A percentile compares a stretch with the other conserved stretches of the same genome.
Conservation (phyloP, 2,888 invertebrate genomes). For the Trileptium ribeirensis region DNA sequence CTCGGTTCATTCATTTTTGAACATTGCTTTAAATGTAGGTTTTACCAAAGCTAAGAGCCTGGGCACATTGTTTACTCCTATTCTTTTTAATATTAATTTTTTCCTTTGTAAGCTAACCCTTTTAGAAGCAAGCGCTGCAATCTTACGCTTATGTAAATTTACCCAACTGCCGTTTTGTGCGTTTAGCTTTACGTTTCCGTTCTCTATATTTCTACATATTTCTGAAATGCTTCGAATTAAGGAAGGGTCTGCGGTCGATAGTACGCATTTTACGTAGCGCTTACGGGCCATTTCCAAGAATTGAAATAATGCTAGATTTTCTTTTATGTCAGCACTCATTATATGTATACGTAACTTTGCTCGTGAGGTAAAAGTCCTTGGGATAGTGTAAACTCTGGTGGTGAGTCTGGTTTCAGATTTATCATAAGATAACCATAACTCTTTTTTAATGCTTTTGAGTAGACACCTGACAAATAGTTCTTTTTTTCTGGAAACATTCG, state of each 20-base stretch:
- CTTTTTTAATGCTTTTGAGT: not conserved
- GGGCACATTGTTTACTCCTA: not conserved
- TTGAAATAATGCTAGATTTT: too few species aligned
- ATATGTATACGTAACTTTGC: not conserved
- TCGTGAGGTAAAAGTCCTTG: not conserved
- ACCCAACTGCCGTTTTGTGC: not conserved
- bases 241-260: not conserved
- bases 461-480: not conserved
- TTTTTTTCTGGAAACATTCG: not conserved
- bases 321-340: not conserved
- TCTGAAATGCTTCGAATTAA: not conserved
- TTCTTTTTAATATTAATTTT: not conserved
- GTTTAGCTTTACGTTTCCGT: not conserved
- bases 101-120: not conserved
- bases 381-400: not conserved
- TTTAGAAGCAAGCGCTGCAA: not conserved
- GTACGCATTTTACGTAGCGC: not conserved
- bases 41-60: not conserved
- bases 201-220: not conserved
- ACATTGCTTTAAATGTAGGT: not conserved
- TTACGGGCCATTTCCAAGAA: too few species aligned
- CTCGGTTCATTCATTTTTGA: not conserved
- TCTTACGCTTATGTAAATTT: not conserved
- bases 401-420: not conserved
- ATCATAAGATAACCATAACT: not conserved